Conservation (phyloP, 1,140 invertebrate species). For the Pectinophora gossypiella region DNA sequence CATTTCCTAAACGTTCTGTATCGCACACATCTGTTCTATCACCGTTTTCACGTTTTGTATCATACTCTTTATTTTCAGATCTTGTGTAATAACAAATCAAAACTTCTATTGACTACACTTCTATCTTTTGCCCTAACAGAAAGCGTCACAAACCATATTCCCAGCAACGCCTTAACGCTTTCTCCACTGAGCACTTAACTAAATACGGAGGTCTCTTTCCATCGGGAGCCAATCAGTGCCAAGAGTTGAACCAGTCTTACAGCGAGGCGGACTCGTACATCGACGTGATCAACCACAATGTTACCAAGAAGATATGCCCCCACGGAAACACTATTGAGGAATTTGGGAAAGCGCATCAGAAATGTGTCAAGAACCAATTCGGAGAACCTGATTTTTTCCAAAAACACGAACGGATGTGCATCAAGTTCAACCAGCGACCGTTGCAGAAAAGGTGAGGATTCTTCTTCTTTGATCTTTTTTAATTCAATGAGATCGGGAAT, state of each 20-base stretch:
- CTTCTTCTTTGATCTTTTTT: too few relatives aligned
- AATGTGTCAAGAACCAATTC: slow-evolving; percentile 67
- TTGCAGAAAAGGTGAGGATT: slow-evolving; percentile 61
- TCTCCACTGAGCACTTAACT: slow-evolving; percentile 69
- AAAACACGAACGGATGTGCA: slow-evolving; percentile 69
- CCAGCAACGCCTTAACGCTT: slow-evolving; percentile 72
- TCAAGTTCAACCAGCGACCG: slow-evolving; percentile 68
- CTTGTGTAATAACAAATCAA: background rate
- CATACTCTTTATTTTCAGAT: slow-evolving; percentile 6
- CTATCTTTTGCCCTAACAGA: slow-evolving; percentile 70
- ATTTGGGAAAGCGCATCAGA: slow-evolving; percentile 72
- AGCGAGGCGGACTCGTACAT: slow-evolving; percentile 69
- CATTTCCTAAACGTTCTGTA: background rate
- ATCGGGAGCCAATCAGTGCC: slow-evolving; percentile 63
- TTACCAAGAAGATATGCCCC: slow-evolving; percentile 61
- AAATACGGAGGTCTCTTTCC: slow-evolving; percentile 71
- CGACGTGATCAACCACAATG: slow-evolving; percentile 61
- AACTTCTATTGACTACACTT: slow-evolving; percentile 23
- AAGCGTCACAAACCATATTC: slow-evolving; percentile 73
- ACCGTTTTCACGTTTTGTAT: background rate
- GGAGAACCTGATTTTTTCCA: slow-evolving; percentile 43
- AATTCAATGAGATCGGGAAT: background rate
- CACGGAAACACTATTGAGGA: slow-evolving; percentile 69
- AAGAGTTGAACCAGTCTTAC: slow-evolving; percentile 68
- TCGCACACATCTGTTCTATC: background rate